Percentiles rank a stretch among this genome's conserved stretches.
Evolutionary conservation across 2,888 invertebrate genomes (phyloP).

Genomic region (Barypeithes pellucidus): DNA sequence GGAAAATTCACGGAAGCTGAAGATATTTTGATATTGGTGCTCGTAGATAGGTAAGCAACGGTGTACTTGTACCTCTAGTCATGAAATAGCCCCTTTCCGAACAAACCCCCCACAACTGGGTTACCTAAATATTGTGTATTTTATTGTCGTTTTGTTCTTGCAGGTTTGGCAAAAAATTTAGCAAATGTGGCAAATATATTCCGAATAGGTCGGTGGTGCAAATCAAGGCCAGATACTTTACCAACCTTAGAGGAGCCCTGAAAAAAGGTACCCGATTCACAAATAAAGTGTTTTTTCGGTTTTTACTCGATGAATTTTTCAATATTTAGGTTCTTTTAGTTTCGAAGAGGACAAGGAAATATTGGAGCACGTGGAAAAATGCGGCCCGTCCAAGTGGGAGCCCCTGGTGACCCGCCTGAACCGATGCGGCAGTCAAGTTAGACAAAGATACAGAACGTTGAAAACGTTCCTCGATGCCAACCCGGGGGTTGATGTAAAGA

Average conservation of each 20-base stretch:
- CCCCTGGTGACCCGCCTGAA: slow-evolving; percentile 73
- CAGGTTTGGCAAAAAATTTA: slow-evolving; percentile 75
- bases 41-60: slow-evolving; percentile 70
- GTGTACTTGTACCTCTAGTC: too few relatives aligned
- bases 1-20: slow-evolving; percentile 79
- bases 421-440: slow-evolving; percentile 75
- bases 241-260: slow-evolving; percentile 57
- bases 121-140: too few relatives aligned
- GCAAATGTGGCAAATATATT: slow-evolving; percentile 73
- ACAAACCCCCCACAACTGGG: too few relatives aligned
- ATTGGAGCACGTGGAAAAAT: slow-evolving; percentile 72
- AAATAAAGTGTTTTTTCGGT: background rate
- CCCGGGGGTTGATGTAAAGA: slow-evolving; percentile 68
- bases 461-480: slow-evolving; percentile 72
- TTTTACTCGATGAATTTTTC: background rate
- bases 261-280: slow-evolving; percentile 67
- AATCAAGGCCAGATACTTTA: slow-evolving; percentile 70
- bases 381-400: slow-evolving; percentile 72
- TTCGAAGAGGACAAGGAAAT: slow-evolving; percentile 77
- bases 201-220: slow-evolving; percentile 78
- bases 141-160: background rate
- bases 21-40: slow-evolving; percentile 78
- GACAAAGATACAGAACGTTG: slow-evolving; percentile 76
- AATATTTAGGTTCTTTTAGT: slow-evolving; percentile 71
- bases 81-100: too few relatives aligned